Evolutionary conservation across 2,888 invertebrate species (phyloP).

Genomic region (Lasioglossum pauxillum): DNA sequence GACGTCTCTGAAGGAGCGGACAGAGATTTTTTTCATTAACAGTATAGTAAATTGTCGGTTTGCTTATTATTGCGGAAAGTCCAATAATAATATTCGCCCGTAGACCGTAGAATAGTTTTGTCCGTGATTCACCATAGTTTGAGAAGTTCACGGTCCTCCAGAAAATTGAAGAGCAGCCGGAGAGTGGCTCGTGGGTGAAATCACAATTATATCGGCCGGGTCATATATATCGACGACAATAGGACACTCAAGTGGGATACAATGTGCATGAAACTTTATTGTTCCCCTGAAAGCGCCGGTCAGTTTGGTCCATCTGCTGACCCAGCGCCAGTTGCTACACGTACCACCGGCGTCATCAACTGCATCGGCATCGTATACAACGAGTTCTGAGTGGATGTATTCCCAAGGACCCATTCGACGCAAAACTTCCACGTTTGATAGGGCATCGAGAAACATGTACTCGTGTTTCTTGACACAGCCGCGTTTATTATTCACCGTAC

Average conservation of each 20-base stretch:
- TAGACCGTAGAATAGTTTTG: slow-evolving; percentile 16
- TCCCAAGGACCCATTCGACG: slow-evolving; percentile 53
- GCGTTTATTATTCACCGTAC: slow-evolving; percentile 23
- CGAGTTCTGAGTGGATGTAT: slow-evolving; percentile 46
- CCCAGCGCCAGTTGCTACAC: slow-evolving; percentile 76
- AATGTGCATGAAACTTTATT: slow-evolving; percentile 81
- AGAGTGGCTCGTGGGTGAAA: slow-evolving; percentile 70
- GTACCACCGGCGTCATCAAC: slow-evolving; percentile 74
- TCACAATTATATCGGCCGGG: slow-evolving; percentile 69
- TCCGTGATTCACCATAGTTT: slow-evolving; percentile 56
- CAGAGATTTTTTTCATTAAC: background rate
- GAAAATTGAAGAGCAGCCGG: slow-evolving; percentile 66
- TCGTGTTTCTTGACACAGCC: slow-evolving; percentile 9
- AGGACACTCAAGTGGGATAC: slow-evolving; percentile 75
- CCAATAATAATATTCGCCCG: background rate
- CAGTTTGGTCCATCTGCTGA: slow-evolving; percentile 84
- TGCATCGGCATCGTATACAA: slow-evolving; percentile 74
- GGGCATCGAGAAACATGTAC: background rate
- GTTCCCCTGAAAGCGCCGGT: slow-evolving; percentile 81
- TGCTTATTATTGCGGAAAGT: background rate
- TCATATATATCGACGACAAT: slow-evolving; percentile 68
- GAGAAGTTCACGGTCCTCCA: slow-evolving; percentile 58
- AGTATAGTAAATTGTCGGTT: background rate
- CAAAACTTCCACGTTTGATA: slow-evolving; percentile 1
- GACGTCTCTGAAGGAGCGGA: background rate